These are phyloP conservation scores for Trichosurus vulpecula DNA, from an alignment of 2,797 vertebrate species.

Conservation along the genomic window DNA sequence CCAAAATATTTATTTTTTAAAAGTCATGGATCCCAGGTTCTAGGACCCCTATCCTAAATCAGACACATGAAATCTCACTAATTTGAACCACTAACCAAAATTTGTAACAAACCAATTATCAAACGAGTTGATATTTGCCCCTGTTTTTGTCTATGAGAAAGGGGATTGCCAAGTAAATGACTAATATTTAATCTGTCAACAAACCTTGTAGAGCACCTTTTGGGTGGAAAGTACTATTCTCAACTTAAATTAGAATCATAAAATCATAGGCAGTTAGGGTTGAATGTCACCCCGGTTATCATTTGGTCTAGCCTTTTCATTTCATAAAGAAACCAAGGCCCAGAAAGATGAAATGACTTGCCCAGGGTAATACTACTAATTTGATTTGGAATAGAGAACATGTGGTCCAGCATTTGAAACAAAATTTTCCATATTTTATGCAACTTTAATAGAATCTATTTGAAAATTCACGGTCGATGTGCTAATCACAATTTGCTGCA, in stretches of 20 bases:
- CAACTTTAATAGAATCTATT: not conserved
- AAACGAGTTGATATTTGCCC: constrained; percentile 31
- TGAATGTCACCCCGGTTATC: not conserved
- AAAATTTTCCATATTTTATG: not conserved
- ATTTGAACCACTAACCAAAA: constrained; percentile 1
- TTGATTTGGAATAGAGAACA: not conserved
- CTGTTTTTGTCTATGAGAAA: not conserved
- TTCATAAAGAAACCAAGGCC: not conserved
- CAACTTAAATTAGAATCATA: not conserved
- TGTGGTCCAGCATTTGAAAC: not conserved
- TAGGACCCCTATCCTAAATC: not conserved
- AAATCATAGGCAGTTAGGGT: not conserved
- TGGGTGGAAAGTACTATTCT: not conserved
- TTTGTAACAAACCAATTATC: not conserved
- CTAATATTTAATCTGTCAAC: constrained; percentile 34
- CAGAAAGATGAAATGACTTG: not conserved
- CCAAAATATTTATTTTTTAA: not conserved
- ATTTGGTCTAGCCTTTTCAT: not conserved
- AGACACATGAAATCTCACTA: not conserved
- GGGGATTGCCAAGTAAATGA: constrained; percentile 37
- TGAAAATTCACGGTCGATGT: not conserved
- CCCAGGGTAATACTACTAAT: not conserved
- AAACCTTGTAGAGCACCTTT: not conserved
- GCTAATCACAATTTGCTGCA: not conserved
- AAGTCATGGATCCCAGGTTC: not conserved